Evolutionary conservation across 2,888 invertebrate genomes (phyloP).

Genomic region (Yponomeuta cagnagella): DNA sequence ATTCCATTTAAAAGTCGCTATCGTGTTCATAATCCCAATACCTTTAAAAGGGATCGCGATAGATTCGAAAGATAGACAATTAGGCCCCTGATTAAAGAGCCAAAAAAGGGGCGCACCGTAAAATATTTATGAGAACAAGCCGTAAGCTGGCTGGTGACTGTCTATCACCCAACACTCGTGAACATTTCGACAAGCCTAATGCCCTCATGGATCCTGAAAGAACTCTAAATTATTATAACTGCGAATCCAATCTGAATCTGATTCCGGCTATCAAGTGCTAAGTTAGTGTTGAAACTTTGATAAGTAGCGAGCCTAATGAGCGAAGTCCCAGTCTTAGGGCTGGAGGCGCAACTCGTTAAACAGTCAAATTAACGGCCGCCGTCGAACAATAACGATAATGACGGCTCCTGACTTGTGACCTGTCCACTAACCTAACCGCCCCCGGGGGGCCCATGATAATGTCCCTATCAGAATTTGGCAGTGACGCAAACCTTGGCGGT

Average conservation of each 20-base stretch:
- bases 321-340: constrained; percentile 1
- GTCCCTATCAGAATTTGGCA: constrained; percentile 50
- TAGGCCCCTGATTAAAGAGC: too few species aligned
- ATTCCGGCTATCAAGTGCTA: background rate
- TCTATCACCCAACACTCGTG: constrained; percentile 14
- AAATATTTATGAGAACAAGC: constrained; percentile 45
- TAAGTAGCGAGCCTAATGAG: background rate
- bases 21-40: too few species aligned
- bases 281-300: background rate
- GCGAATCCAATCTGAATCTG: background rate
- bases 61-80: too few species aligned
- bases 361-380: constrained; percentile 56
- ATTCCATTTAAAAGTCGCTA: too few species aligned
- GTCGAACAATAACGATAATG: constrained; percentile 65
- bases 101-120: too few species aligned
- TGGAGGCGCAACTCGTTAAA: constrained; percentile 45
- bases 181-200: constrained; percentile 12
- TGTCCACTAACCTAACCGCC: constrained; percentile 52
- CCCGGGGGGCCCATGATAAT: constrained; percentile 9
- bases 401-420: constrained; percentile 52
- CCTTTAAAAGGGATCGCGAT: too few species aligned
- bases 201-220: background rate
- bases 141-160: constrained; percentile 34
- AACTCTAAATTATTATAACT: background rate
- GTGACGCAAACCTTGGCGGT: constrained; percentile 63